phyloP scores from a whole-genome alignment of 2,797 vertebrate species.

The Microcaecilia unicolor region DNA sequence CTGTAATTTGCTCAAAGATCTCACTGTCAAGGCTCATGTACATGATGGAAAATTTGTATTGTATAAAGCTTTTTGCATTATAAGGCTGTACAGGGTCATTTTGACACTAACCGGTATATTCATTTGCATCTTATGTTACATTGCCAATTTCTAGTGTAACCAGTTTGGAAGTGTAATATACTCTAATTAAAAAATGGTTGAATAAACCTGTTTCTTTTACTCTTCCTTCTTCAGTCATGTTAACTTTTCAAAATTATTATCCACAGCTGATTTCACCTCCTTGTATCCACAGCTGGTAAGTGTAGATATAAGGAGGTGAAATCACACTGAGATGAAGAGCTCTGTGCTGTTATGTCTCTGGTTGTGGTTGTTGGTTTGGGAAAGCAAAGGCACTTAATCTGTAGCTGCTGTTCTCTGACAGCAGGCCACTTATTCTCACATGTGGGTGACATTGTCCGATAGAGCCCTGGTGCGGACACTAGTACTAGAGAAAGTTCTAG shows the following conservation, averaged over 20 bases:
- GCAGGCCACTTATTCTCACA: too few species aligned
- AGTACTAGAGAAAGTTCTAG: too few species aligned
- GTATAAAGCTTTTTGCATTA: slow-evolving; percentile 97
- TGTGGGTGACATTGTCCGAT: too few species aligned
- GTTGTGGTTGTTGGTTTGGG: too few species aligned
- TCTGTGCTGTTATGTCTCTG: too few species aligned
- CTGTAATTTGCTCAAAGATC: slow-evolving; percentile 66
- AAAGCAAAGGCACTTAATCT: too few species aligned
- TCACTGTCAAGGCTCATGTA: slow-evolving; percentile 65
- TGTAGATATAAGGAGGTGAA: too few species aligned
- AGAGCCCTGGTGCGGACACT: too few species aligned
- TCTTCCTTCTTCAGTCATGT: slow-evolving; percentile 16
- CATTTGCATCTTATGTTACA: slow-evolving; percentile 87
- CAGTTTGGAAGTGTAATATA: slow-evolving; percentile 99
- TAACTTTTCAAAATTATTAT: slow-evolving; percentile 1
- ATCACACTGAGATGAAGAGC: too few species aligned
- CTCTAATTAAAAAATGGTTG: slow-evolving; percentile 78
- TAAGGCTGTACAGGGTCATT: slow-evolving; percentile 99
- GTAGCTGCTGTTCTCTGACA: too few species aligned
- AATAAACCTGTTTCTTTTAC: slow-evolving; percentile 47
- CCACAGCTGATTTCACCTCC: too few species aligned
- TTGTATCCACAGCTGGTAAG: slow-evolving; percentile 1
- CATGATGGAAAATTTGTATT: slow-evolving; percentile 88
- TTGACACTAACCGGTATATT: slow-evolving; percentile 95
- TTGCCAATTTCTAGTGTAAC: slow-evolving; percentile 99